Percentiles rank a stretch among this genome's conserved stretches.
Conservation (phyloP, 1,140 invertebrate genomes). For the Ceratosolen solmsi region DNA sequence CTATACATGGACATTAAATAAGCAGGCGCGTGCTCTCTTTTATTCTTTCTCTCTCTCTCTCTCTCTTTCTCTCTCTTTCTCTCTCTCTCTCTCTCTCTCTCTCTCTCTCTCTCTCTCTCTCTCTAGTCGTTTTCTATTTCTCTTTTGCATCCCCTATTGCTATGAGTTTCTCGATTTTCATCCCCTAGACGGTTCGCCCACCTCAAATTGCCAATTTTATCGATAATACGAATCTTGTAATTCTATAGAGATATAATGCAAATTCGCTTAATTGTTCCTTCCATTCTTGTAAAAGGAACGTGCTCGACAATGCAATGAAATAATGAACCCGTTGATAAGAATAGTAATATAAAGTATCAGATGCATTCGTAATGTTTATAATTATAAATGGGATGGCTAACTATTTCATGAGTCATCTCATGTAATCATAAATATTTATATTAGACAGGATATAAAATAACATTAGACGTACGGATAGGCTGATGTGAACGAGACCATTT, state of each 20-base stretch:
- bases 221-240: conserved; percentile 73
- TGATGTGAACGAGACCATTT: too few relatives aligned
- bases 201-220: conserved; percentile 72
- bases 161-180: conserved; percentile 40
- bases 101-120: not conserved
- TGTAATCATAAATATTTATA: too few relatives aligned
- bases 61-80: conserved; percentile 57
- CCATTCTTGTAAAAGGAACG: conserved; percentile 52
- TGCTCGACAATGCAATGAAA: conserved; percentile 43
- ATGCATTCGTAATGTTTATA: not conserved
- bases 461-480: too few relatives aligned
- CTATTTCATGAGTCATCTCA: too few relatives aligned
- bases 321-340: conserved; percentile 52
- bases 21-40: conserved; percentile 59
- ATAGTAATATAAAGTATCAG: not conserved
- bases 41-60: conserved; percentile 49
- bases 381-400: too few relatives aligned
- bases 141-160: conserved; percentile 25
- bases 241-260: conserved; percentile 74
- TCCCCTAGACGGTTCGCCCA: conserved; percentile 35
- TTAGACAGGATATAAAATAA: too few relatives aligned
- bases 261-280: conserved; percentile 73
- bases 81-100: conserved; percentile 8
- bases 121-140: not conserved
- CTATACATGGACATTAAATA: conserved; percentile 61